Percentiles rank a stretch among this genome's conserved stretches.
Evolutionary conservation across 2,113 vertebrate species (phyloP).

Genomic region (Illadopsis cleaveri): DNA sequence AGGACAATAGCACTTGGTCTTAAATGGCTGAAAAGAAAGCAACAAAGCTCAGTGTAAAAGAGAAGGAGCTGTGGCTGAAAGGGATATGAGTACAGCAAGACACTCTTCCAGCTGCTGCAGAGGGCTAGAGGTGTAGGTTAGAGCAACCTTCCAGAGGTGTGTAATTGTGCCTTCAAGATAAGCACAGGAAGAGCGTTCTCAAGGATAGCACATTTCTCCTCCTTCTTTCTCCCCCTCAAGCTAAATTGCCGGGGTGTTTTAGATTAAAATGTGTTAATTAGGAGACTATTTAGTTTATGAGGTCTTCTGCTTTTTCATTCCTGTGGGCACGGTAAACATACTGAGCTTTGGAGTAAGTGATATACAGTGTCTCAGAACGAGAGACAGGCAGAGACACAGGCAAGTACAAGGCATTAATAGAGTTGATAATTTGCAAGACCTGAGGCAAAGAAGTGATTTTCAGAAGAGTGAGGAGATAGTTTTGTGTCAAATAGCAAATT

Average conservation of each 20-base stretch:
- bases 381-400: not conserved
- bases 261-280: constrained; percentile 24
- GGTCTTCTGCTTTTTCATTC: not conserved
- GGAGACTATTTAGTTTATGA: not conserved
- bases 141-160: not conserved
- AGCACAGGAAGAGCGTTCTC: not conserved
- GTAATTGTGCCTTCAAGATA: not conserved
- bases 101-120: not conserved
- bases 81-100: not conserved
- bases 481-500: not conserved
- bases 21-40: not conserved
- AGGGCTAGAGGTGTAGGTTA: not conserved
- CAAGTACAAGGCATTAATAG: not conserved
- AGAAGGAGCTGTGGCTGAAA: not conserved
- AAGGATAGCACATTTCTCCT: not conserved
- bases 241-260: not conserved
- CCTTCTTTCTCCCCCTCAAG: not conserved
- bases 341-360: not conserved
- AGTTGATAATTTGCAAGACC: not conserved
- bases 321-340: not conserved
- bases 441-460: constrained; percentile 10
- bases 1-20: not conserved
- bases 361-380: not conserved
- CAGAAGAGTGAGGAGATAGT: not conserved
- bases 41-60: not conserved